Evolutionary conservation across 2,888 invertebrate genomes (phyloP).

Genomic region (Trichacis sp.): DNA sequence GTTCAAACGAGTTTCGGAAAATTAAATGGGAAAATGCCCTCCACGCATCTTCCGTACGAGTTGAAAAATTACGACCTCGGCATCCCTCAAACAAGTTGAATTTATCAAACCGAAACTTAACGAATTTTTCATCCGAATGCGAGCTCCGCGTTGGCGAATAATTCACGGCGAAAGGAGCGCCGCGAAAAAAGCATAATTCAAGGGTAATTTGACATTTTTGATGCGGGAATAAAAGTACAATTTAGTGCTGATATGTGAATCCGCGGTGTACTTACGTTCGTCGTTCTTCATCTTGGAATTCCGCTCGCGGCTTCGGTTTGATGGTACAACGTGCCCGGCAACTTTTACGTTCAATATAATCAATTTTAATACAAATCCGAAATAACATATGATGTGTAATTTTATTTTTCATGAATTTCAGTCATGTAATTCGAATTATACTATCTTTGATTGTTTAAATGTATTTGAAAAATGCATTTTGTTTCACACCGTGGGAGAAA

Average conservation of each 20-base stretch:
- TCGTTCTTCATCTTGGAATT: slow-evolving; percentile 1
- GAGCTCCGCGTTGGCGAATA: neutral
- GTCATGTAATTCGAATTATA: too few relatives aligned
- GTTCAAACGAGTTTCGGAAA: slow-evolving; percentile 19
- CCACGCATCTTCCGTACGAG: neutral
- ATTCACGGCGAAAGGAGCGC: neutral
- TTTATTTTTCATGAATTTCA: too few relatives aligned
- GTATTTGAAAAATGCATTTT: too few relatives aligned
- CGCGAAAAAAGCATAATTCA: neutral
- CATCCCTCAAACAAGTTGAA: neutral
- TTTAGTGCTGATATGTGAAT: slow-evolving; percentile 1
- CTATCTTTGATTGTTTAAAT: too few relatives aligned
- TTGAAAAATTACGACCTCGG: neutral
- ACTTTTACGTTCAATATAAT: neutral
- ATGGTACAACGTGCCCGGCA: neutral
- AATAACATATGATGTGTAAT: too few relatives aligned
- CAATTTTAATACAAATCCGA: neutral
- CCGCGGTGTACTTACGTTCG: neutral
- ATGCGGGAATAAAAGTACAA: neutral
- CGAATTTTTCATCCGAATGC: neutral
- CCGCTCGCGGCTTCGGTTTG: neutral
- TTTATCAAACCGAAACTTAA: neutral
- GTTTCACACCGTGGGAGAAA: too few relatives aligned
- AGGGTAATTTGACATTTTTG: neutral
- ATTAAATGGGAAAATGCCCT: slow-evolving; percentile 20